Percentiles rank a stretch among this genome's conserved stretches.
phyloP scores from a whole-genome alignment of 2,797 vertebrate species.

The Rousettus madagascariensis region DNA sequence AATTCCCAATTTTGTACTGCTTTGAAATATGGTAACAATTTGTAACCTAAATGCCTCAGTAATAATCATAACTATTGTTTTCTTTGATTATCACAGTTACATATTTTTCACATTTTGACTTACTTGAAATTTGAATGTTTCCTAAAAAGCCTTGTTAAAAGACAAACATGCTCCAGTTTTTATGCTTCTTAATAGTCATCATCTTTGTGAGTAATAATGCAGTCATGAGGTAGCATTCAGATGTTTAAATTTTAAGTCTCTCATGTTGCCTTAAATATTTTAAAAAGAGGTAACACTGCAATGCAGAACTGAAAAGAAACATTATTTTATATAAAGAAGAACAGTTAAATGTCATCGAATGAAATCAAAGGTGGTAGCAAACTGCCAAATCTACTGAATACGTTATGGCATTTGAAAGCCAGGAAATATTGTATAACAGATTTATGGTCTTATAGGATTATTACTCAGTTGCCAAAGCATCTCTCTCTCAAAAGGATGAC shows the following conservation, averaged over 20 bases:
- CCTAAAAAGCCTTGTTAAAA: background rate
- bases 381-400: background rate
- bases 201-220: background rate
- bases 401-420: conserved; percentile 33
- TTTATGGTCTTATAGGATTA: conserved; percentile 1
- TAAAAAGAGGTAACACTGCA: background rate
- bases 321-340: conserved; percentile 44
- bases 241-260: background rate
- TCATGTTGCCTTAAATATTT: background rate
- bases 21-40: conserved; percentile 7
- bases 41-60: background rate
- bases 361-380: conserved; percentile 40
- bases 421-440: background rate
- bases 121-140: conserved; percentile 25
- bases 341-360: conserved; percentile 12
- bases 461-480: background rate
- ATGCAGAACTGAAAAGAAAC: background rate
- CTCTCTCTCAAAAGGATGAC: background rate
- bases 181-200: background rate
- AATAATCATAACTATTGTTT: background rate
- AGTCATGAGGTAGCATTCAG: background rate
- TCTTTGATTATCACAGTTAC: background rate
- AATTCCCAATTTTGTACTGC: conserved; percentile 13
- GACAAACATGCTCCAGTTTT: background rate
- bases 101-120: conserved; percentile 20